A percentile compares a stretch with the other conserved stretches of the same genome.
Conservation (phyloP, 1,140 invertebrate species). For the Physella acuta region DNA sequence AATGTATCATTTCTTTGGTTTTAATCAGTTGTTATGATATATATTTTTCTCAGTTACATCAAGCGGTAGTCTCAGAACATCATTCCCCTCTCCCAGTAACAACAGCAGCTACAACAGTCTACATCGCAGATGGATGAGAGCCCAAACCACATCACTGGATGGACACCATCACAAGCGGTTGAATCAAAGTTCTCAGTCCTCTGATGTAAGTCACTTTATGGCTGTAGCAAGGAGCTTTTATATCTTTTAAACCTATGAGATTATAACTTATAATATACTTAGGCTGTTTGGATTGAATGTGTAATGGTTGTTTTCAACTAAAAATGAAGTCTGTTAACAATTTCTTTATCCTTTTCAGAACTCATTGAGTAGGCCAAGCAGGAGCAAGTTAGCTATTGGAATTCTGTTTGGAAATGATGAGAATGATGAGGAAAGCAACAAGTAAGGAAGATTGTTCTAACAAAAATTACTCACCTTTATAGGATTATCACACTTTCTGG, state of each 20-base stretch:
- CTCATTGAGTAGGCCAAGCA: constrained; percentile 16
- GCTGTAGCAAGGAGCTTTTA: too few relatives aligned
- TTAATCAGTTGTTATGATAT: neutral
- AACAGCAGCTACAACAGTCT: constrained; percentile 62
- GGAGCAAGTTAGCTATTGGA: constrained; percentile 32
- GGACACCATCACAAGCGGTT: constrained; percentile 57
- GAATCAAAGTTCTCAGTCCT: too few relatives aligned
- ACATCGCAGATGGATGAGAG: constrained; percentile 64
- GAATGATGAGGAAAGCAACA: constrained; percentile 30
- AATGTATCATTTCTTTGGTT: too few relatives aligned
- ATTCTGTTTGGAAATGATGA: constrained; percentile 38
- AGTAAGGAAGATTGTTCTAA: constrained; percentile 14
- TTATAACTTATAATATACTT: too few relatives aligned
- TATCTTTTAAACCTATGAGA: too few relatives aligned
- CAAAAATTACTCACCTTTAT: neutral
- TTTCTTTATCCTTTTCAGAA: constrained; percentile 20
- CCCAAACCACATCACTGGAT: constrained; percentile 64
- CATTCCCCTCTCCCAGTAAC: constrained; percentile 40
- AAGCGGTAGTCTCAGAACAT: constrained; percentile 53
- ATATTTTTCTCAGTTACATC: constrained; percentile 43
- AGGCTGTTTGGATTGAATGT: neutral
- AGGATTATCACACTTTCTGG: too few relatives aligned
- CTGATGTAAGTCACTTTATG: too few relatives aligned
- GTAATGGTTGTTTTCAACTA: neutral
- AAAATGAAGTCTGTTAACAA: too few relatives aligned